A percentile compares a stretch with the other conserved stretches of the same genome.
These are phyloP conservation scores for Tyrophagus putrescentiae DNA, from an alignment of 1,140 invertebrate genomes.

Conservation along the genomic window DNA sequence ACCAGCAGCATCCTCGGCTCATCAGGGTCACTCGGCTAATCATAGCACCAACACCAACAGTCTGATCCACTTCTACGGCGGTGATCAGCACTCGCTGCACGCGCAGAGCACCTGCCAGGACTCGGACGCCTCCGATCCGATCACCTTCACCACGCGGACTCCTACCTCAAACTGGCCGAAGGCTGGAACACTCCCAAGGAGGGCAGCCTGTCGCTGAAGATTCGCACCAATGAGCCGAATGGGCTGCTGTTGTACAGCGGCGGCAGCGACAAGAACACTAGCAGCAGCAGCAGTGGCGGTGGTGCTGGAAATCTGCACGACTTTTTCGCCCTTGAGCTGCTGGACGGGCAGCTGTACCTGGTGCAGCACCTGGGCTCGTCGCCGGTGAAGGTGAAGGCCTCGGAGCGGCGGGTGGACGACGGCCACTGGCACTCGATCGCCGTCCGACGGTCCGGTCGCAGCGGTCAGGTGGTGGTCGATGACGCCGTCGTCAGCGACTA, in stretches of 20 bases:
- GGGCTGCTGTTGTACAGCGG: conserved; percentile 83
- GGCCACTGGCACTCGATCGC: conserved; percentile 78
- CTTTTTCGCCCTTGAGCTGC: conserved; percentile 80
- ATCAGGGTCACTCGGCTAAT: background rate
- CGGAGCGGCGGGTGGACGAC: conserved; percentile 65
- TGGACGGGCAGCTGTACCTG: conserved; percentile 80
- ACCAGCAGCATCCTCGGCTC: background rate
- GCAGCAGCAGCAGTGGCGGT: background rate
- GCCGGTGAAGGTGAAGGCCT: conserved; percentile 62
- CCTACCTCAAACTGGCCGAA: conserved; percentile 67
- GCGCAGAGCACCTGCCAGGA: conserved; percentile 47
- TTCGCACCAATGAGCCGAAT: conserved; percentile 82
- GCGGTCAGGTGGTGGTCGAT: conserved; percentile 77
- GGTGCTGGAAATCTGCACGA: conserved; percentile 46
- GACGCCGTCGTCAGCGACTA: conserved; percentile 66
- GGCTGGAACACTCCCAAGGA: conserved; percentile 66
- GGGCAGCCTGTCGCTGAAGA: conserved; percentile 76
- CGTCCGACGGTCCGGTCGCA: conserved; percentile 56
- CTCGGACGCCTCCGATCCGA: conserved; percentile 57
- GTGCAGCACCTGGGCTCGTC: conserved; percentile 84
- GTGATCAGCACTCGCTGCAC: background rate
- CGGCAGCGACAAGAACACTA: conserved; percentile 40
- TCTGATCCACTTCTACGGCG: conserved; percentile 3
- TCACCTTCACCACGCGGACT: conserved; percentile 78
- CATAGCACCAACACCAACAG: no score